Evolutionary conservation across 2,113 vertebrate genomes (phyloP), one percentile per base, ranked within the genome.

Genomic region (Mesocricetus auratus): DNA sequence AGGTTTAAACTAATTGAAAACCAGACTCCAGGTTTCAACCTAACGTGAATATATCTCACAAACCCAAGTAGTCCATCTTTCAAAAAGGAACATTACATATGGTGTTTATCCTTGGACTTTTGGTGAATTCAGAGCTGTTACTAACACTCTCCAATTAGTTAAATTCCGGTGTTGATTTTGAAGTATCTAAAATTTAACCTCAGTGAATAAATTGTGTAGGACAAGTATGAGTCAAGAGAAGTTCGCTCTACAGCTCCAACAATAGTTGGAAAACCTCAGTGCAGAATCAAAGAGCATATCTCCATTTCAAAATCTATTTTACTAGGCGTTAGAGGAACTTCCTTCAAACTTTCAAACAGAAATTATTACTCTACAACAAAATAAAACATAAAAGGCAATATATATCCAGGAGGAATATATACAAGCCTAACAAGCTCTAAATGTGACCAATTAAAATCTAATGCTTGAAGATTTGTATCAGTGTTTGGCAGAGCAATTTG

Each of bases 381-480:
- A 92, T 75, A 26, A 47, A 31, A 86, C 10, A 13, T 47, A 66
- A 86, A 66, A 66, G 42, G 4, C 47, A 89, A 78, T 26, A 83
- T 56, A 56, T 50, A 75, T 68, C 7, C 15, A 47, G 45, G 3
- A 83, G 47, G 39, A 89, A 89, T 47, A 66, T 5, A 58, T 39
- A 82, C 74, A 60, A 89, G 47, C 47, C 45, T n/a, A 26, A 1
- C 12, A 66, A 75, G 56, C 16, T 75, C 16, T 82, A 26, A 68
- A 83, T 75, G 42, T 83, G 39, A 19, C 88, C 45, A 66, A 88
- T 88, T 88, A 82, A 92, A 83, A 83, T 92, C n/a, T 68, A 53
- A 74, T 13, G n/a, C 7, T 68, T 31, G 16, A 13, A 68, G 71
- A 56, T 60, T 89, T 83, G 64, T n/a, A 56, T 56, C 9, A 74